Conservation (phyloP, 2,113 vertebrate species). For the Alaudala cheleensis region DNA sequence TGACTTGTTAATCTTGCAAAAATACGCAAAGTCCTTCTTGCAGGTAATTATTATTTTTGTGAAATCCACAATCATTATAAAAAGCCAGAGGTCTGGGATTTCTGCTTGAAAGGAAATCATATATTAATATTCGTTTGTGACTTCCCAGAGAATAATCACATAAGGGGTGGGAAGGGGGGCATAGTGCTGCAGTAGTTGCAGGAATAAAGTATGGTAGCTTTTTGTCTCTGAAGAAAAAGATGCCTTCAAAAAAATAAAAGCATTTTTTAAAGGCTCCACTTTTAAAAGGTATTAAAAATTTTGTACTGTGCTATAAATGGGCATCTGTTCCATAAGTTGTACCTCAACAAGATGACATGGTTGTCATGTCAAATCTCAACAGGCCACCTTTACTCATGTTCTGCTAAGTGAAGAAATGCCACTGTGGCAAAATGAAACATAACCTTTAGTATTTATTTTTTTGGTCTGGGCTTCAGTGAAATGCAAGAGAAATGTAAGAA, state of each 20-base stretch:
- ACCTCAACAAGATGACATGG: slow-evolving; percentile 70
- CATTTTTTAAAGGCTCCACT: slow-evolving; percentile 46
- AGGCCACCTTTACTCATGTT: slow-evolving; percentile 66
- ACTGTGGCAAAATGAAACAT: slow-evolving; percentile 73
- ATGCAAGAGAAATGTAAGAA: slow-evolving; percentile 68
- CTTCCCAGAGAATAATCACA: not conserved
- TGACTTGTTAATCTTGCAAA: not conserved
- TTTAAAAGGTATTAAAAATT: slow-evolving; percentile 65
- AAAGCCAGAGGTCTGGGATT: not conserved
- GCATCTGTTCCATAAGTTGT: slow-evolving; percentile 53
- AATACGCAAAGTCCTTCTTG: not conserved
- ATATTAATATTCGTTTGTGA: not conserved
- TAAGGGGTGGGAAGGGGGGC: not conserved
- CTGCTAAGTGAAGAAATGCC: slow-evolving; percentile 71
- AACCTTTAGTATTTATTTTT: slow-evolving; percentile 85
- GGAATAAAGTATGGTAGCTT: not conserved
- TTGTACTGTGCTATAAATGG: slow-evolving; percentile 70
- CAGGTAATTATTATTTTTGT: not conserved
- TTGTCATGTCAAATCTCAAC: slow-evolving; percentile 81
- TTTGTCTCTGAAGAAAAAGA: not conserved
- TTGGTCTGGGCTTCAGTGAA: slow-evolving; percentile 72
- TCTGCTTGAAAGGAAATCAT: not conserved
- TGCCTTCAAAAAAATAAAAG: slow-evolving; percentile 26
- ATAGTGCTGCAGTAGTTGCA: not conserved
- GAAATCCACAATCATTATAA: slow-evolving; percentile 61